These are phyloP conservation scores for zebrafish (Danio rerio) DNA, from an alignment of 2,113 vertebrate genomes.

Conservation along the genomic window GRCz12tu NC_133191.1:46519501-46520000, in stretches of 20 bases:
- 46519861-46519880: neutral
- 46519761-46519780: constrained; percentile 37
- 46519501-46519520: constrained; percentile 36
- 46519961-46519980: constrained; percentile 68
- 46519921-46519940: constrained; percentile 24
- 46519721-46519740: constrained; percentile 10
- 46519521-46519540: constrained; percentile 47
- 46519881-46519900: neutral
- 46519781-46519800: neutral
- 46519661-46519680: constrained; percentile 41
- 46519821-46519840: neutral
- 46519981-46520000: constrained; percentile 69
- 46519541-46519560: constrained; percentile 42
- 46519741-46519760: constrained; percentile 24
- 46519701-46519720: constrained; percentile 42
- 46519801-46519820: neutral
- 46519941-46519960: constrained; percentile 44
- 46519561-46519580: constrained; percentile 53
- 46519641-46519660: constrained; percentile 51
- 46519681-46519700: constrained; percentile 25
- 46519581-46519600: constrained; percentile 56
- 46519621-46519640: constrained; percentile 54
- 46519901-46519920: neutral
- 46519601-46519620: constrained; percentile 52
- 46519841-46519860: neutral